Conservation (phyloP, 2,797 vertebrate species). For the Labeo calbasu region DNA sequence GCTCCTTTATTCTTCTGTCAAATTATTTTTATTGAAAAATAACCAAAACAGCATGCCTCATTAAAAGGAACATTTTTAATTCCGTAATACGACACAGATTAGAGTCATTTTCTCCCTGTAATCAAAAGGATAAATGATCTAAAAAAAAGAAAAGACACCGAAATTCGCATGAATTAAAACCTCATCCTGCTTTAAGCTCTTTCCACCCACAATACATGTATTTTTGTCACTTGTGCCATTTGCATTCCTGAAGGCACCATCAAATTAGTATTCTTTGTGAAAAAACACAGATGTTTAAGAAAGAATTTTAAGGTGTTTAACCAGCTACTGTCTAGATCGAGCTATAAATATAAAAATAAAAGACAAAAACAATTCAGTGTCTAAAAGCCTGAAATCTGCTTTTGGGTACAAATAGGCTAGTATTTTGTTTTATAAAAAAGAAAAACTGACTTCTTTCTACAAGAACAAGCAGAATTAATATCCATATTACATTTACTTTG, state of each 20-base stretch:
- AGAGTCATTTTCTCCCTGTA: slow-evolving; percentile 50
- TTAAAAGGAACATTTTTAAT: slow-evolving; percentile 57
- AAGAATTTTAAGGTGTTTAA: slow-evolving; percentile 28
- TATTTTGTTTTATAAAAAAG: slow-evolving; percentile 1
- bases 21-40: slow-evolving; percentile 51
- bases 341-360: not conserved
- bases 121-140: slow-evolving; percentile 57
- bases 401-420: not conserved
- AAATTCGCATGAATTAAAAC: slow-evolving; percentile 45
- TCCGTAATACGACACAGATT: slow-evolving; percentile 48
- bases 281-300: slow-evolving; percentile 3
- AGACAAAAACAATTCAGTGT: not conserved
- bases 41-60: slow-evolving; percentile 56
- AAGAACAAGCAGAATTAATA: not conserved
- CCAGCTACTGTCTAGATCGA: not conserved
- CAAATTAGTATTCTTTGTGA: slow-evolving; percentile 52
- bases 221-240: slow-evolving; percentile 59
- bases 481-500: not conserved
- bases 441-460: not conserved
- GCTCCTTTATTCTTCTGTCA: slow-evolving; percentile 51
- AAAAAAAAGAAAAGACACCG: slow-evolving; percentile 45
- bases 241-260: slow-evolving; percentile 54
- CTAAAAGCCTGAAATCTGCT: slow-evolving; percentile 10
- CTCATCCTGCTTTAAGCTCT: slow-evolving; percentile 46
- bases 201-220: slow-evolving; percentile 58